Evolutionary conservation across 2,797 vertebrate species (phyloP).

Genomic region (Salmo trutta): DNA sequence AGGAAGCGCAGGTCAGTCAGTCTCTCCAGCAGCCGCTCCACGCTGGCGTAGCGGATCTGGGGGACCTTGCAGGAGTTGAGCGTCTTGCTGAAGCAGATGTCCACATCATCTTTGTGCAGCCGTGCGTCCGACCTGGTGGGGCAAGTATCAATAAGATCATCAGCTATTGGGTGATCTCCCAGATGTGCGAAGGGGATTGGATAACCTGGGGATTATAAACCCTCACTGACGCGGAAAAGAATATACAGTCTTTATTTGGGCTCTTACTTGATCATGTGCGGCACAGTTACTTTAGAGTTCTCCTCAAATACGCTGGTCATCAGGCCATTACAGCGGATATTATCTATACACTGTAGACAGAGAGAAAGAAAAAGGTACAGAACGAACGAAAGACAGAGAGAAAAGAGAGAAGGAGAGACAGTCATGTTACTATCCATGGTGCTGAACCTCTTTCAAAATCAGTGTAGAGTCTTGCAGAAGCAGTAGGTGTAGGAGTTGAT

Average conservation of each 20-base stretch:
- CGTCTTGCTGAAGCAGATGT: slow-evolving; percentile 89
- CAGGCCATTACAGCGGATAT: slow-evolving; percentile 88
- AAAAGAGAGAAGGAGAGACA: no score
- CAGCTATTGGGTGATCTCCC: slow-evolving; percentile 2
- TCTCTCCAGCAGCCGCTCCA: slow-evolving; percentile 83
- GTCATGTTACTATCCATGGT: neutral
- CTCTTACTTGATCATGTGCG: slow-evolving; percentile 90
- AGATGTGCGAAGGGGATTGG: neutral
- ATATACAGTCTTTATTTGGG: no score
- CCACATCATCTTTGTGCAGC: slow-evolving; percentile 85
- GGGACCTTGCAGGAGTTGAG: slow-evolving; percentile 91
- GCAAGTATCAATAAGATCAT: neutral
- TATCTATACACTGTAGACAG: slow-evolving; percentile 84
- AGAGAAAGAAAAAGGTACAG: neutral
- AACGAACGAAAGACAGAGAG: neutral
- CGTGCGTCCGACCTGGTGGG: slow-evolving; percentile 80
- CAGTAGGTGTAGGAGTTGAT: neutral
- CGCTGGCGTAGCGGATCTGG: slow-evolving; percentile 87
- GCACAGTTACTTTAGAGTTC: slow-evolving; percentile 89
- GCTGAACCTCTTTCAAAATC: neutral
- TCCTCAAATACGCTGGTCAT: slow-evolving; percentile 91
- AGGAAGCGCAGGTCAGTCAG: slow-evolving; percentile 87
- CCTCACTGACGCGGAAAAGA: neutral
- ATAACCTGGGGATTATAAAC: neutral
- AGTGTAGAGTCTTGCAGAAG: neutral